Evolutionary conservation across 2,113 vertebrate genomes (phyloP).

Genomic region (Pungitius pungitius): DNA sequence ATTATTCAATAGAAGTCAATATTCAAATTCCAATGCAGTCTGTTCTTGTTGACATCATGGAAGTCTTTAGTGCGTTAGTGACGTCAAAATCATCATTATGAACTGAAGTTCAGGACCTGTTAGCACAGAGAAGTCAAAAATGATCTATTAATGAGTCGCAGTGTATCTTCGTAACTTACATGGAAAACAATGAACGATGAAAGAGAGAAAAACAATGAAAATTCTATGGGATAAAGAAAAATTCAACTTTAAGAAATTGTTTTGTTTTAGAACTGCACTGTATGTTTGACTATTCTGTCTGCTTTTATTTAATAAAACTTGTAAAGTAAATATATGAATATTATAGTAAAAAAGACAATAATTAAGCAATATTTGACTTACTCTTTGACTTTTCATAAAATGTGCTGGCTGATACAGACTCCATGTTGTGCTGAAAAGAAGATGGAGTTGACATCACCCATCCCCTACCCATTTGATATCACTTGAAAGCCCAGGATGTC

Average conservation of each 20-base stretch:
- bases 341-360: too few relatives aligned
- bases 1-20: background rate
- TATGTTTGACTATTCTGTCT: too few relatives aligned
- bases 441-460: background rate
- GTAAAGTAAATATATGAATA: too few relatives aligned
- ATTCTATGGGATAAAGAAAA: background rate
- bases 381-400: background rate
- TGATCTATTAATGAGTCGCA: background rate
- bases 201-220: background rate
- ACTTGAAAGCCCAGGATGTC: slow-evolving; percentile 1
- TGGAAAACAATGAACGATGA: background rate
- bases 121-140: background rate
- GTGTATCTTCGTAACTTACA: background rate
- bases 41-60: background rate
- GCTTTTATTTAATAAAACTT: too few relatives aligned
- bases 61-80: background rate
- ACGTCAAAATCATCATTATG: background rate
- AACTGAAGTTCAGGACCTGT: background rate
- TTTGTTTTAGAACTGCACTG: background rate
- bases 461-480: background rate
- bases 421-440: background rate
- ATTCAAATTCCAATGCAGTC: background rate
- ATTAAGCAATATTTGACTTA: too few relatives aligned
- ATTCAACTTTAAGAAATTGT: background rate
- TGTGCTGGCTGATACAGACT: background rate